Evolutionary conservation across 2,113 vertebrate species (phyloP), one percentile per base, ranked within the genome.

Genomic region (Nipponia nippon): DNA sequence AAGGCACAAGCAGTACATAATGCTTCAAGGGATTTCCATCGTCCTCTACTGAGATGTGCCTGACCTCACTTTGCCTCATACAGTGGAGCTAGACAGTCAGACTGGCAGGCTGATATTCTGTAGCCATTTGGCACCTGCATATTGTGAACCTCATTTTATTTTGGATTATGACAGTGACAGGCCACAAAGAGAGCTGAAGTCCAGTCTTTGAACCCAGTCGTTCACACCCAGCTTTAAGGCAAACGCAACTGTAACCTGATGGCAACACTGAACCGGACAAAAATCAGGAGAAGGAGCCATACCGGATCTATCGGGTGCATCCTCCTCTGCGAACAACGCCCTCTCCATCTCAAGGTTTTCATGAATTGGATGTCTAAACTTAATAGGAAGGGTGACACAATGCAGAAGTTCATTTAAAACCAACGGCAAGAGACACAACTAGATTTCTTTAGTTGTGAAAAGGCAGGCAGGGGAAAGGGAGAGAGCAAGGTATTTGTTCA

Each of bases 341-440:
- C 47, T 40, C 22, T 50, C n/a, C 23, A 29, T 26, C 55, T 70
- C n/a, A 13, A 58, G 34, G 5, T 78, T 69, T 81, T 67, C 8
- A 0, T 7, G 59, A 93, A 11, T 7, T 3, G 2, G 75, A 50
- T 11, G 96, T 90, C 95, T 97, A 69, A 97, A 97, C 87, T 93
- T 93, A 97, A 98, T 86, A 97, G 97, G 96, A 98, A 97, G 94
- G 94, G 81, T 95, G 96, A 98, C 87, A 98, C 96, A 98, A 98
- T 58, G 86, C 94, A 94, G 97, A 79, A 80, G 86, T 89, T 97
- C 95, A 50, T 87, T 96, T 91, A 97, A 95, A 97, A 93, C 55
- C 88, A 97, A 93, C 93, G 77, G 95, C 13, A 91, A 40, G 47
- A 78, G 63, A 88, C 62, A 82, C 69, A 97, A 94, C 90, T 76